Evolutionary conservation across 1,140 invertebrate species (phyloP).

Genomic region (Drosophila virilis): DNA sequence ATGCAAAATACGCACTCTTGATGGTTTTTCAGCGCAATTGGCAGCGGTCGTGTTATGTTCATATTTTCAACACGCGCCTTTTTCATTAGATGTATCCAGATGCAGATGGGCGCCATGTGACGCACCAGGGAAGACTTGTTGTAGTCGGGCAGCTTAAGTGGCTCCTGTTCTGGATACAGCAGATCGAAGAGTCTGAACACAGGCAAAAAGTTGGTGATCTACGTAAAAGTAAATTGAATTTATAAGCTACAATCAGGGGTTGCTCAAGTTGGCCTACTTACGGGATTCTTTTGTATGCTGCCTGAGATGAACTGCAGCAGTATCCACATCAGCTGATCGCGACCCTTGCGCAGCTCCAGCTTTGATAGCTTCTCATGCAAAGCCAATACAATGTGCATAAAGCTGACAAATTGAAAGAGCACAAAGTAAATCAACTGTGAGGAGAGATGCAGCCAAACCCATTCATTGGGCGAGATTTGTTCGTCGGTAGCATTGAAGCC

Average conservation of each 20-base stretch:
- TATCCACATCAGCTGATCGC: conserved; percentile 99
- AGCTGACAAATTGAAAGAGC: conserved; percentile 96
- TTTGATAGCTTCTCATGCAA: conserved; percentile 94
- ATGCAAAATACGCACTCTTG: conserved; percentile 87
- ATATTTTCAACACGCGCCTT: conserved; percentile 94
- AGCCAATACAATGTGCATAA: conserved; percentile 95
- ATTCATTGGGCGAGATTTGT: conserved; percentile 84
- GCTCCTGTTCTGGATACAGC: conserved; percentile 96
- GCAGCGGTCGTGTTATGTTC: conserved; percentile 91
- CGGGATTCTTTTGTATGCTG: conserved; percentile 97
- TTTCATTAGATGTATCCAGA: conserved; percentile 97
- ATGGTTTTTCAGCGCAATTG: conserved; percentile 92
- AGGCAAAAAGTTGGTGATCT: conserved; percentile 94
- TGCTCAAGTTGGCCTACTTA: conserved; percentile 79
- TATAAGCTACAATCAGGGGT: not conserved
- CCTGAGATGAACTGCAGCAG: conserved; percentile 98
- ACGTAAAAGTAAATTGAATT: conserved; percentile 47
- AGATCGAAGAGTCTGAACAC: conserved; percentile 96
- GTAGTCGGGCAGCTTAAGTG: conserved; percentile 94
- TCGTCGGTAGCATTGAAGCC: conserved; percentile 78
- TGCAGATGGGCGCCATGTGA: conserved; percentile 96
- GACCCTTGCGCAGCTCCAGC: conserved; percentile 92
- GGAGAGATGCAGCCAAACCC: conserved; percentile 96
- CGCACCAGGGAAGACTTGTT: conserved; percentile 94
- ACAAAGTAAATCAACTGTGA: conserved; percentile 98